Evolutionary conservation across 1,140 invertebrate genomes (phyloP), one percentile per base, ranked within the genome.

Genomic region (Drosophila nigrodunni): DNA sequence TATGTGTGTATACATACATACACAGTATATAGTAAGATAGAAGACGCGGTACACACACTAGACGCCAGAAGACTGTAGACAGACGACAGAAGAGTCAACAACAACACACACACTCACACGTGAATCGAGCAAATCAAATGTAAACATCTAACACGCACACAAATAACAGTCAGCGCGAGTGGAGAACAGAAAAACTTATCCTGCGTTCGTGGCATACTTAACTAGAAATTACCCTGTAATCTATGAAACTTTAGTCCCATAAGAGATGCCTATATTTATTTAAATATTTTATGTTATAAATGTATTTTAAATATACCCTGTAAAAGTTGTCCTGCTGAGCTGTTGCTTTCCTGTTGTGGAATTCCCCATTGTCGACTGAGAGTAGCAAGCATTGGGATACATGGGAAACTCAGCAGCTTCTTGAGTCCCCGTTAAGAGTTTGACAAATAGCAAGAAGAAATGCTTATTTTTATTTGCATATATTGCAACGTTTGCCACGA

Each of bases 81-180:
- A 46, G 55, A 60, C 39, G 65, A 39, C 47, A 66, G 37, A 59
- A 73, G 37, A 75, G 73, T 71, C 67, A 64, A 59, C 59, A 70
- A 71, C 25, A 30, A 30, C 25, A 30, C 25, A 30, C 25, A 30
- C 43, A 52, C 39, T 41, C 59, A 62, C 46, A 67, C 49, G 75
- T 61, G 76, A 88, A 83, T 88, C 74, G 77, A 88, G 77, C 73
- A 87, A 87, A 87, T 87, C 83, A 83, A 87, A 87, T 74, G 83
- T 80, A 87, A 87, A 87, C 83, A 88, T 57, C 35, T 18, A 55
- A 47, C 71, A 70, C 49, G 67, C 50, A 73, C 60, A 74, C 52
- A 64, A 77, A 64, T 18, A 58, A 47, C 46, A 47, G 46, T 1
- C 15, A 47, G 5, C 11, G 78, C 76, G 68, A 85, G 68, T 80